Conservation (phyloP, 1,140 invertebrate species). For the Hirudo medicinalis region DNA sequence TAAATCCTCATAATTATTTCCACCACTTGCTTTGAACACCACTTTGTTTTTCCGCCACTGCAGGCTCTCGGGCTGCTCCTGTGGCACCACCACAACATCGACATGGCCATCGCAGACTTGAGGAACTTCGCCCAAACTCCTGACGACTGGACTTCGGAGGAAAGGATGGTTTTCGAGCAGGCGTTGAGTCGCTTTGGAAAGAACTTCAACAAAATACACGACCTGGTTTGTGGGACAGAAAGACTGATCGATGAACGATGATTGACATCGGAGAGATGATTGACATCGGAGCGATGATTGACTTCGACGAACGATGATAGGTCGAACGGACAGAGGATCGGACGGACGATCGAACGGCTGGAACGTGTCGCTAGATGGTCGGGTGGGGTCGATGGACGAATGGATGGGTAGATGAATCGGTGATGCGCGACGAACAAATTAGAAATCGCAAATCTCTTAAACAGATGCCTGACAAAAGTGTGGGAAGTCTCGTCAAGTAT, state of each 20-base stretch:
- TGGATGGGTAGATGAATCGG: too few species aligned
- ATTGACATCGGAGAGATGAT: too few species aligned
- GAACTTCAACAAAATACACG: constrained; percentile 22
- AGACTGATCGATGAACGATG: not conserved
- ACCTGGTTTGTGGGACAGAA: constrained; percentile 7
- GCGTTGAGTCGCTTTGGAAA: constrained; percentile 21
- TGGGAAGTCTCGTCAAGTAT: constrained; percentile 20
- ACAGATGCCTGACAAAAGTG: constrained; percentile 18
- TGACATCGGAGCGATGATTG: too few species aligned
- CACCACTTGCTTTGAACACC: too few species aligned
- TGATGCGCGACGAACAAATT: too few species aligned
- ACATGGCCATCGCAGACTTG: constrained; percentile 6
- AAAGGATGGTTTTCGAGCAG: constrained; percentile 20
- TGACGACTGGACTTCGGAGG: constrained; percentile 20
- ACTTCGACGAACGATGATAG: too few species aligned
- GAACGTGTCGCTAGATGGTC: too few species aligned
- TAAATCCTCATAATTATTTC: too few species aligned
- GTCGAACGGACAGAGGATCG: too few species aligned
- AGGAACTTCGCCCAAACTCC: not conserved
- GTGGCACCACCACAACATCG: constrained; percentile 14
- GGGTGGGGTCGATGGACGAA: too few species aligned
- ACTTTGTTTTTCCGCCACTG: not conserved
- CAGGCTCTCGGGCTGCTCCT: constrained; percentile 16
- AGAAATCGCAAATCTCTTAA: not conserved
- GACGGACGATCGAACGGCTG: too few species aligned